A percentile compares a stretch with the other conserved stretches of the same genome.
Conservation (phyloP, 1,140 invertebrate genomes). For the Sarcophaga peregrina region DNA sequence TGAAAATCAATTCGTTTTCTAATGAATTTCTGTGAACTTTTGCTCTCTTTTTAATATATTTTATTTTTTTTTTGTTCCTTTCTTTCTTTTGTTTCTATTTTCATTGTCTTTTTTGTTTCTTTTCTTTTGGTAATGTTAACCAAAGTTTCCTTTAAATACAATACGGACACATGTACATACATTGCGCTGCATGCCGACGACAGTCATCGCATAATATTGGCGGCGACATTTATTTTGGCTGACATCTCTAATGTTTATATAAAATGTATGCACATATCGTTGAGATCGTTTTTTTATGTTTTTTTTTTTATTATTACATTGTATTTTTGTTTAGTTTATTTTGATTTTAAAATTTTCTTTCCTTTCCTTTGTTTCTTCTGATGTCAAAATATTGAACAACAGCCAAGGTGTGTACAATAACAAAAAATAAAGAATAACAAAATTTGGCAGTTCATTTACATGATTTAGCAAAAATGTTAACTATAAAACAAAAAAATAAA, state of each 20-base stretch:
- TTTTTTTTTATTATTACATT: not conserved
- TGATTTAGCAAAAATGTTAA: not conserved
- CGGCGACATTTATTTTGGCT: too few relatives aligned
- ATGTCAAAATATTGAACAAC: slow-evolving; percentile 44
- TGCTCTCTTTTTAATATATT: too few relatives aligned
- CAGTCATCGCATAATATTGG: too few relatives aligned
- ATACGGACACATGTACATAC: too few relatives aligned
- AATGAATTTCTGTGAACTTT: too few relatives aligned
- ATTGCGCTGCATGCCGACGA: too few relatives aligned
- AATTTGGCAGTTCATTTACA: slow-evolving; percentile 26
- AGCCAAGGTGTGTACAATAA: slow-evolving; percentile 23
- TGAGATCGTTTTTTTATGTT: slow-evolving; percentile 49
- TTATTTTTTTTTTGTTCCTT: too few relatives aligned
- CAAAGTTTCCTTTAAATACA: too few relatives aligned
- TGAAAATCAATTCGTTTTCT: too few relatives aligned
- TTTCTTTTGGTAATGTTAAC: too few relatives aligned
- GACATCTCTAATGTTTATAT: slow-evolving; percentile 49
- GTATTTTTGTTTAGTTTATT: not conserved
- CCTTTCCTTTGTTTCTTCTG: slow-evolving; percentile 45
- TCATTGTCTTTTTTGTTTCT: too few relatives aligned
- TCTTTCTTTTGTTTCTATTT: too few relatives aligned
- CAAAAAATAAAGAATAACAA: slow-evolving; percentile 45
- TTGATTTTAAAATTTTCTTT: not conserved
- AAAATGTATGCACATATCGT: not conserved
- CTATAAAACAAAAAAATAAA: not conserved